Evolutionary conservation across 2,797 vertebrate genomes (phyloP), one percentile per base, ranked within the genome.

Genomic region (Tolypeutes matacus): DNA sequence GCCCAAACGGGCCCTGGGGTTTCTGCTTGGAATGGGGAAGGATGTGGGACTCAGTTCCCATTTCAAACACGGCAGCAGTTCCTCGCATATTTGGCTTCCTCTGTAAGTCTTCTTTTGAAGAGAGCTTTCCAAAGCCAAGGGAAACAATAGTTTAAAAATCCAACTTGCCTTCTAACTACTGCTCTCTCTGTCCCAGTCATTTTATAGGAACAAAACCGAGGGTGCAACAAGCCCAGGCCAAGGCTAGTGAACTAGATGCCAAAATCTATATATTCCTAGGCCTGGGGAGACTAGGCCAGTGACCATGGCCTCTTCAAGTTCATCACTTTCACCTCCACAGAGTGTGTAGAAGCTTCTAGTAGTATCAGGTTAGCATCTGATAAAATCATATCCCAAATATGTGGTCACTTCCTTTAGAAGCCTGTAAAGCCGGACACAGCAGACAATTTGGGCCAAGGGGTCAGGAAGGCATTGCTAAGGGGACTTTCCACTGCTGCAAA

Each of bases 401-500:
- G 14, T 56, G 10, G 56, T 13, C 58, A 69, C 65, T 77, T 91
- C 76, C 60, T 69, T 76, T 69, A 80, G 53, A 91, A 27, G 23
- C 15, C 31, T 11, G 0, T 0, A 2, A 84, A 65, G 86, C 89
- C 23, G 6, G 75, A 94, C 21, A 62, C 6, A 25, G n/a, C 3
- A 34, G 64, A 95, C 36, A 67, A 21, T 65, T 62, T 64, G 91
- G 78, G 67, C 42, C 53, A 39, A 85, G 11, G 42, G 42, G 27
- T 84, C 65, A 58, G 67, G 39, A 81, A 60, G 34, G 17, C 51
- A 23, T 70, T 17, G 3, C 7, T 29, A 21, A 27, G 53, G 92
- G 86, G 49, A 69, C 17, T 96, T 97, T 67, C 94, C 94, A 77
- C 4, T 72, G 70, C 64, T 76, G 53, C 20, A 29, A 5, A 20